phyloP scores from a whole-genome alignment of 2,797 vertebrate species.

The Urocyon cinereoargenteus region DNA sequence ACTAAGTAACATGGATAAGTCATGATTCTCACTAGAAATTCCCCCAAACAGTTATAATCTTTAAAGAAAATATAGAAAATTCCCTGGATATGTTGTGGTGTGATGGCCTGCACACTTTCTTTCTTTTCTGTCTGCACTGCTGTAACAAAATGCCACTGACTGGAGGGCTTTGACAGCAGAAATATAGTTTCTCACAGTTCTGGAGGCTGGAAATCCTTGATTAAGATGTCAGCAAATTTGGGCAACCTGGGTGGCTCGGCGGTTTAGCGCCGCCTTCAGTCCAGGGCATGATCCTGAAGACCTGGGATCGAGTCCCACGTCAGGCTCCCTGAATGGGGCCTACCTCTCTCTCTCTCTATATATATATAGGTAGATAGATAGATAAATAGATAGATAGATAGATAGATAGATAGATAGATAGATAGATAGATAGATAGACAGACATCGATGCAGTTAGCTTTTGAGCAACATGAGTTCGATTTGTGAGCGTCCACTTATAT shows the following conservation, averaged over 20 bases:
- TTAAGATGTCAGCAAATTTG: neutral
- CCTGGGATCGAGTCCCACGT: too few relatives aligned
- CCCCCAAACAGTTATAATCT: neutral
- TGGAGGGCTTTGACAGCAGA: neutral
- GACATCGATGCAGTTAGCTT: neutral
- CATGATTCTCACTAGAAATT: neutral
- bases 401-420: too few relatives aligned
- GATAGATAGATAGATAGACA: too few relatives aligned
- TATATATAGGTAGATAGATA: too few relatives aligned
- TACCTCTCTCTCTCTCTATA: too few relatives aligned
- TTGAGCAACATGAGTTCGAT: neutral
- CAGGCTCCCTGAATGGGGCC: too few relatives aligned
- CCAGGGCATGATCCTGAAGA: too few relatives aligned
- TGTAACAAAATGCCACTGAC: neutral
- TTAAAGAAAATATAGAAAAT: neutral
- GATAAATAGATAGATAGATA: too few relatives aligned
- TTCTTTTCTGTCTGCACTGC: neutral
- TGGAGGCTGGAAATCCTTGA: neutral
- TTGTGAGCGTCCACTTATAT: neutral
- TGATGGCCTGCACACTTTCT: neutral
- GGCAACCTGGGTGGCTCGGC: too few relatives aligned
- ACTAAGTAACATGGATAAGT: neutral
- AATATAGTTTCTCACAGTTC: neutral
- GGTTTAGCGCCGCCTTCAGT: too few relatives aligned
- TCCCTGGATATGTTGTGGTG: neutral